A percentile compares a stretch with the other conserved stretches of the same genome.
phyloP scores from a whole-genome alignment of 2,797 vertebrate species.

The Gallinago stenura region DNA sequence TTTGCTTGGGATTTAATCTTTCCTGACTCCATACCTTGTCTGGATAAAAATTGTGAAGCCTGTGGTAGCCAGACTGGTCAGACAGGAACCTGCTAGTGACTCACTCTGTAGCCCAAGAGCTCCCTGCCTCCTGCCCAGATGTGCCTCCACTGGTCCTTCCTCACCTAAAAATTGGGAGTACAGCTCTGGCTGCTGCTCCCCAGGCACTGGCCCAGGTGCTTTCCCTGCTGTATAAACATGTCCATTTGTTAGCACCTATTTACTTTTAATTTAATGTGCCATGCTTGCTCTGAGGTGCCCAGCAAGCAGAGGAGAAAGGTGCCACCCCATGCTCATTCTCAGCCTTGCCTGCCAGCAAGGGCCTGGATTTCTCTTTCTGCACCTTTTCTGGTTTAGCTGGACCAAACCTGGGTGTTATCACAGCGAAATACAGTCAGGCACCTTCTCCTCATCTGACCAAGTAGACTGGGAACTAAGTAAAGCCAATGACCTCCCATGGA shows the following conservation, averaged over 20 bases:
- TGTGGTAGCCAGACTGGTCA: neutral
- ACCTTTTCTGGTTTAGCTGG: neutral
- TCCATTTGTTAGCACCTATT: neutral
- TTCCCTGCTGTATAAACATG: neutral
- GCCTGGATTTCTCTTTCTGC: neutral
- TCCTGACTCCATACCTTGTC: neutral
- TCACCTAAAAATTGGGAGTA: neutral
- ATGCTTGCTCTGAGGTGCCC: neutral
- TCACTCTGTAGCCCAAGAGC: neutral
- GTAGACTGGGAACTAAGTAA: neutral
- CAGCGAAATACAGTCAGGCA: neutral
- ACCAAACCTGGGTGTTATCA: neutral
- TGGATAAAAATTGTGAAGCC: neutral
- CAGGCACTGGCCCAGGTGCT: neutral
- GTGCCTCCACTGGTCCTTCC: neutral
- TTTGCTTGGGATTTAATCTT: neutral
- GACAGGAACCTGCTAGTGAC: neutral
- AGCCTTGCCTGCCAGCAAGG: neutral
- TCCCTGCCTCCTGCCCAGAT: neutral
- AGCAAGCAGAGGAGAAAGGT: neutral
- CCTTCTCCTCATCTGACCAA: neutral
- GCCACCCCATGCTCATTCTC: neutral
- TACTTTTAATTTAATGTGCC: neutral
- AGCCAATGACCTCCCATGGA: neutral
- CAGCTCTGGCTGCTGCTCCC: neutral